A percentile compares a stretch with the other conserved stretches of the same genome.
Conservation (phyloP, 1,140 invertebrate genomes). For the Drosophila nannoptera region DNA sequence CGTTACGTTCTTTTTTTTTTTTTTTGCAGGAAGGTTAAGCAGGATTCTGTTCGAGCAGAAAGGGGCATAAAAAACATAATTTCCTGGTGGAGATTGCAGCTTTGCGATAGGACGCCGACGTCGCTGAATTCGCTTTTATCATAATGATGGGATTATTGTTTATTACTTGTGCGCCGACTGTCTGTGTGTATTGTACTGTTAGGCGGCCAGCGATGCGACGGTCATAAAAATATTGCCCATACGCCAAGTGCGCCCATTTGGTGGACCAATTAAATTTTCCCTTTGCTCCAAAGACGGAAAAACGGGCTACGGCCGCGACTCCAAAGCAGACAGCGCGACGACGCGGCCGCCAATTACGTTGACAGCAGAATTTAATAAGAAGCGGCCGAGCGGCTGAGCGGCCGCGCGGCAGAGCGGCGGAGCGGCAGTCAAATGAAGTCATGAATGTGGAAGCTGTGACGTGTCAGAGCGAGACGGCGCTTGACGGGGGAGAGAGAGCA, state of each 20-base stretch:
- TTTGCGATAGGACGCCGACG: constrained; percentile 51
- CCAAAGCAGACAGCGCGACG: constrained; percentile 51
- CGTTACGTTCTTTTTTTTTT: constrained; percentile 1
- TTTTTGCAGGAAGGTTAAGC: background rate
- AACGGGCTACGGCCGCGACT: constrained; percentile 25
- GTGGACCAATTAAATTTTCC: constrained; percentile 70
- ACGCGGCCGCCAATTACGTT: constrained; percentile 62
- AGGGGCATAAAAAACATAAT: constrained; percentile 63
- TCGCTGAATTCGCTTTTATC: constrained; percentile 47
- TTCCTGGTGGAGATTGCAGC: constrained; percentile 68
- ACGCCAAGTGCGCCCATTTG: constrained; percentile 44
- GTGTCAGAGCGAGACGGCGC: constrained; percentile 55
- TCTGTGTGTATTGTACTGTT: constrained; percentile 27
- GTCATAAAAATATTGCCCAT: constrained; percentile 56
- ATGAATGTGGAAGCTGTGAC: constrained; percentile 60
- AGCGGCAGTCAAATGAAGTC: constrained; percentile 69
- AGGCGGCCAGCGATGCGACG: constrained; percentile 33
- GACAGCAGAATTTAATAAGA: constrained; percentile 66
- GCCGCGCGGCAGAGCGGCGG: constrained; percentile 7
- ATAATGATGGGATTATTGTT: constrained; percentile 74
- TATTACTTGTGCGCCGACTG: constrained; percentile 43
- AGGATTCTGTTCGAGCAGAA: constrained; percentile 16
- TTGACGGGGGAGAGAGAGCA: constrained; percentile 17
- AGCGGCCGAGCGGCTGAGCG: constrained; percentile 30
- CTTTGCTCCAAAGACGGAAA: constrained; percentile 18